Conservation (phyloP, 2,797 vertebrate genomes). For the Dryobates pubescens region DNA sequence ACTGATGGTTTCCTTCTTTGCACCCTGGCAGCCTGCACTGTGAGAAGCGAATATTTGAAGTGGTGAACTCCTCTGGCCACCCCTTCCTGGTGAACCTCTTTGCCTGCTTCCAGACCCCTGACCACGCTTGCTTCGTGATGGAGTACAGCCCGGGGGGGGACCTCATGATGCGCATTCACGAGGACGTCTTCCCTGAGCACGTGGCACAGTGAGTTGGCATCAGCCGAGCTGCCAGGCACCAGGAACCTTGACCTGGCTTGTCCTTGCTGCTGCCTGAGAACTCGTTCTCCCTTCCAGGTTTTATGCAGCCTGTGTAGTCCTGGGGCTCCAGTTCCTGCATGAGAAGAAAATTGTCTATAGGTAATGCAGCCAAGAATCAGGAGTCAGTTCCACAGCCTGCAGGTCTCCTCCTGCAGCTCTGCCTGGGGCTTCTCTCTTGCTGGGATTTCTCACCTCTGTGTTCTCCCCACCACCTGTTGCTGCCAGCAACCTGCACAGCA, state of each 20-base stretch:
- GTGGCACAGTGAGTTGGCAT: slow-evolving; percentile 80
- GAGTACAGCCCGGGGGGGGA: slow-evolving; percentile 94
- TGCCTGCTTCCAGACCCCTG: slow-evolving; percentile 92
- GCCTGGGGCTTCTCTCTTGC: background rate
- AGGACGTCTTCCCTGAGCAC: slow-evolving; percentile 87
- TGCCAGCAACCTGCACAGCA: slow-evolving; percentile 41
- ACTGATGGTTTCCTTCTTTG: background rate
- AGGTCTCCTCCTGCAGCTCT: background rate
- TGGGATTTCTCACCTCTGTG: slow-evolving; percentile 12
- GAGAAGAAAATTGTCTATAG: slow-evolving; percentile 93
- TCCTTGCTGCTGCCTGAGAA: background rate
- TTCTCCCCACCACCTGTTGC: background rate
- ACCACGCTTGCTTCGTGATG: slow-evolving; percentile 94
- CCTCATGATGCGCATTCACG: slow-evolving; percentile 95
- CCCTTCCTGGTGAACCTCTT: slow-evolving; percentile 95
- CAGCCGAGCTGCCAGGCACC: background rate
- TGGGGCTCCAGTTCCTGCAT: slow-evolving; percentile 95
- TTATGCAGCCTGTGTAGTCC: slow-evolving; percentile 91
- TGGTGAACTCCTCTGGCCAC: slow-evolving; percentile 85
- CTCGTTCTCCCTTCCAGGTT: slow-evolving; percentile 80
- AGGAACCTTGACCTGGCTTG: background rate
- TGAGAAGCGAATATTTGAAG: slow-evolving; percentile 93
- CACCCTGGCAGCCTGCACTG: slow-evolving; percentile 86
- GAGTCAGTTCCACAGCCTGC: background rate
- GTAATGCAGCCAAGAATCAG: slow-evolving; percentile 69